phyloP scores from a whole-genome alignment of 2,113 vertebrate species.

The Anhinga anhinga region DNA sequence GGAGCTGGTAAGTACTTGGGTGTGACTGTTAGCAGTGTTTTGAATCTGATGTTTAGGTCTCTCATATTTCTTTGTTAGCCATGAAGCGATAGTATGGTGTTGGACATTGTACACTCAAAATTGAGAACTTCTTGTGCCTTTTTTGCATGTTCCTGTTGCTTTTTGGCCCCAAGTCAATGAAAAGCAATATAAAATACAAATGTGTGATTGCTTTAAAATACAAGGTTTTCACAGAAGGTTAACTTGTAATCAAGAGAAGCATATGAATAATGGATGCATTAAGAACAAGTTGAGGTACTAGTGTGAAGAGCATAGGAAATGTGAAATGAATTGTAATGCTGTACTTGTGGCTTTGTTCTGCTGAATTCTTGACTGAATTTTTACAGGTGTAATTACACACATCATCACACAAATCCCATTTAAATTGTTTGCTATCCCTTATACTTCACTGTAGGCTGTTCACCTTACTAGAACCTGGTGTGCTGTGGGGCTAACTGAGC shows the following conservation, averaged over 20 bases:
- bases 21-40: not conserved
- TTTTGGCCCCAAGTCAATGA: not conserved
- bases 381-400: not conserved
- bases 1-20: slow-evolving; percentile 81
- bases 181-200: not conserved
- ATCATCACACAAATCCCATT: not conserved
- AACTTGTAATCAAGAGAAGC: not conserved
- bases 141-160: not conserved
- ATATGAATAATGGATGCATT: not conserved
- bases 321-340: not conserved
- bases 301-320: not conserved
- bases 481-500: not conserved
- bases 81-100: not conserved
- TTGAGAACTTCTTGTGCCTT: not conserved
- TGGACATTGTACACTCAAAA: rapidly evolving
- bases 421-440: not conserved
- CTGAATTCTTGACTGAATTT: not conserved
- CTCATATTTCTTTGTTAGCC: not conserved
- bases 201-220: not conserved
- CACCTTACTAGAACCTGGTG: not conserved
- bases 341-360: not conserved
- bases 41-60: not conserved
- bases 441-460: not conserved
- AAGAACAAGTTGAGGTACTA: not conserved
- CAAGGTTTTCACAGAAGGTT: not conserved